phyloP scores from a whole-genome alignment of 2,113 vertebrate species.

The Verasper variegatus region DNA sequence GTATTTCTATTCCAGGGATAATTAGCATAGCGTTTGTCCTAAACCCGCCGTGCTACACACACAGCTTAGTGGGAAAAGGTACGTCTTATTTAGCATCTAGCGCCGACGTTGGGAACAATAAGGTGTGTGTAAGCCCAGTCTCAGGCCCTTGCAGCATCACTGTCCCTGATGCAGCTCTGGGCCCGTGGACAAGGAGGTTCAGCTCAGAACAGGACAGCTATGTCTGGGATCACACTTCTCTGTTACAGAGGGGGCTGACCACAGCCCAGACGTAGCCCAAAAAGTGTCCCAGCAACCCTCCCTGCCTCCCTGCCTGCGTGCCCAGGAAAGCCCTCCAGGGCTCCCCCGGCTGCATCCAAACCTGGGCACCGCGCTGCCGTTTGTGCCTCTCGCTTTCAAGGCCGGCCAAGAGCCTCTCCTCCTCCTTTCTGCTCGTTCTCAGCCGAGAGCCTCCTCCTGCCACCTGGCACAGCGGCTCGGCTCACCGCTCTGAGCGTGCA shows the following conservation, averaged over 20 bases:
- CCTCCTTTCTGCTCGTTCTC: conserved; percentile 64
- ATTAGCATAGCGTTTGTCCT: conserved; percentile 77
- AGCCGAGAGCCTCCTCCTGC: conserved; percentile 72
- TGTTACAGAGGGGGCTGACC: conserved; percentile 75
- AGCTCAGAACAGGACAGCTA: conserved; percentile 67
- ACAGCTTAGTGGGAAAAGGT: conserved; percentile 36
- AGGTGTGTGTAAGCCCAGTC: conserved; percentile 62
- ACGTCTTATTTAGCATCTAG: conserved; percentile 63
- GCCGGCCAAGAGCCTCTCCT: conserved; percentile 79
- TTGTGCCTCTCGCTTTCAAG: conserved; percentile 79
- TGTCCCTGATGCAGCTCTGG: conserved; percentile 36
- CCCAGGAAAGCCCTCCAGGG: conserved; percentile 77
- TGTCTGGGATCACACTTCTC: conserved; percentile 75
- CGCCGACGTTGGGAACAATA: conserved; percentile 47
- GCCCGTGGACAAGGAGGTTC: conserved; percentile 63
- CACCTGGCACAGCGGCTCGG: conserved; percentile 74
- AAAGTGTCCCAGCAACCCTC: conserved; percentile 42
- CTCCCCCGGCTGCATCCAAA: conserved; percentile 68
- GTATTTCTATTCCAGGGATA: conserved; percentile 70
- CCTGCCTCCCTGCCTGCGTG: conserved; percentile 47
- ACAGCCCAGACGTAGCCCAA: conserved; percentile 39
- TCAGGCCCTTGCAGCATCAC: conserved; percentile 43
- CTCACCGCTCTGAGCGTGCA: conserved; percentile 54
- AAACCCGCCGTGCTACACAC: conserved; percentile 57
- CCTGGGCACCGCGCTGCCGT: conserved; percentile 70